Percentiles rank a stretch among this genome's conserved stretches.
phyloP scores from a whole-genome alignment of 2,888 invertebrate genomes.

The Coenonympha arcania region DNA sequence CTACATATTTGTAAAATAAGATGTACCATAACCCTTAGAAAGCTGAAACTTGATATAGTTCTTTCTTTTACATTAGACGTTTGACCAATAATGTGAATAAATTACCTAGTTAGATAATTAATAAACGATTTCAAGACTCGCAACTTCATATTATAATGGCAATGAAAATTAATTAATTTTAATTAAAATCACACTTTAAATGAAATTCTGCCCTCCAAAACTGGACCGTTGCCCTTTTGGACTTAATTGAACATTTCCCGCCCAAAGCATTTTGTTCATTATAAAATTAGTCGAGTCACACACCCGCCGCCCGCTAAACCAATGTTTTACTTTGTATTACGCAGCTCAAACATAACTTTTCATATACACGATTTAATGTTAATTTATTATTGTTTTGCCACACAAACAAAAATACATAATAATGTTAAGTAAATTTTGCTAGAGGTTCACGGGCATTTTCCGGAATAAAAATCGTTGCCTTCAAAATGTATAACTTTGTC shows the following conservation, averaged over 20 bases:
- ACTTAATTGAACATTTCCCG: constrained; percentile 5
- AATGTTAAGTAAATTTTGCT: no score
- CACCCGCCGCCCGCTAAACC: not conserved
- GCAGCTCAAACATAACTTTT: not conserved
- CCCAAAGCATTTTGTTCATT: constrained; percentile 6
- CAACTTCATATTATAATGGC: not conserved
- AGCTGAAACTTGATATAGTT: no score
- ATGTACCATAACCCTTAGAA: no score
- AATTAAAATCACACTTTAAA: not conserved
- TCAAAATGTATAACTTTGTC: no score
- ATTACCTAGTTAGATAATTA: no score
- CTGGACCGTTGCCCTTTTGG: not conserved
- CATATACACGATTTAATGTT: not conserved
- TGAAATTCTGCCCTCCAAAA: not conserved
- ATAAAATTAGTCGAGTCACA: constrained; percentile 6
- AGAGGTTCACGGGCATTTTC: no score
- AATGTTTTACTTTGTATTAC: constrained; percentile 1
- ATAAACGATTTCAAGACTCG: no score
- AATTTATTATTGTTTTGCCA: not conserved
- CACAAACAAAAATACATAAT: no score
- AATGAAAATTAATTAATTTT: constrained; percentile 2
- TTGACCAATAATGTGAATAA: no score
- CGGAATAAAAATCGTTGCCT: no score
- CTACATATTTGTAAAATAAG: no score
- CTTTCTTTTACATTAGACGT: no score